These are phyloP conservation scores for Agonopterix subpropinquella DNA, from an alignment of 2,888 invertebrate genomes.

Conservation along the genomic window DNA sequence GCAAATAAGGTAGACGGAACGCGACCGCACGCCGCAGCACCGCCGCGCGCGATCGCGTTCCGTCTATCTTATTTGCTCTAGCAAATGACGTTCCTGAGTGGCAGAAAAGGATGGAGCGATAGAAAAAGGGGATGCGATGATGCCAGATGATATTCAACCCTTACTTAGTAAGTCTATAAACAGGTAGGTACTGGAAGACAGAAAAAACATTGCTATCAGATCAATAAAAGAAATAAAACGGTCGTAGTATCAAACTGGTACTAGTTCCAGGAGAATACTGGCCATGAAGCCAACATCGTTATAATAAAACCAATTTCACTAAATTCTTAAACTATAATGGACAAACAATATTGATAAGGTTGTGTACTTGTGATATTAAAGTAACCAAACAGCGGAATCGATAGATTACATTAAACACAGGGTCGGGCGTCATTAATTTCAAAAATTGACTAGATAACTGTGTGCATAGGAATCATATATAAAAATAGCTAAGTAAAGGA, in stretches of 20 bases:
- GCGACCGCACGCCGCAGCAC: too few relatives aligned
- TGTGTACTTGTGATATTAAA: constrained; percentile 55
- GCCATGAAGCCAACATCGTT: constrained; percentile 45
- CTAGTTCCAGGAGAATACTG: constrained; percentile 51
- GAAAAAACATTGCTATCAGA: constrained; percentile 68
- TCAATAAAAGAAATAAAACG: constrained; percentile 45
- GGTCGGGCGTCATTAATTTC: constrained; percentile 67
- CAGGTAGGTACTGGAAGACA: constrained; percentile 62
- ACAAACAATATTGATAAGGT: constrained; percentile 49
- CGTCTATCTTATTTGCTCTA: too few relatives aligned
- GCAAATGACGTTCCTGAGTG: too few relatives aligned
- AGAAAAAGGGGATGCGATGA: too few relatives aligned
- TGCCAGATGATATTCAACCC: too few relatives aligned
- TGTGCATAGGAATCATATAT: constrained; percentile 73
- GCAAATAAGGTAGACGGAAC: too few relatives aligned
- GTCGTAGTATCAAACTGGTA: constrained; percentile 40
- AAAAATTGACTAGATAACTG: constrained; percentile 75
- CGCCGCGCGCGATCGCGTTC: too few relatives aligned
- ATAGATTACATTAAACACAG: constrained; percentile 49
- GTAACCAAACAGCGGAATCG: constrained; percentile 51
- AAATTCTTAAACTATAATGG: constrained; percentile 59
- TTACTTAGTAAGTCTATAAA: constrained; percentile 34
- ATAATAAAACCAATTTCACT: constrained; percentile 57
- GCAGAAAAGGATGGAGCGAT: too few relatives aligned
- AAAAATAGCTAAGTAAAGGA: constrained; percentile 71